Evolutionary conservation across 2,888 invertebrate species (phyloP), one percentile per base, ranked within the genome.

Genomic region (Dasysyrphus albostriatus): DNA sequence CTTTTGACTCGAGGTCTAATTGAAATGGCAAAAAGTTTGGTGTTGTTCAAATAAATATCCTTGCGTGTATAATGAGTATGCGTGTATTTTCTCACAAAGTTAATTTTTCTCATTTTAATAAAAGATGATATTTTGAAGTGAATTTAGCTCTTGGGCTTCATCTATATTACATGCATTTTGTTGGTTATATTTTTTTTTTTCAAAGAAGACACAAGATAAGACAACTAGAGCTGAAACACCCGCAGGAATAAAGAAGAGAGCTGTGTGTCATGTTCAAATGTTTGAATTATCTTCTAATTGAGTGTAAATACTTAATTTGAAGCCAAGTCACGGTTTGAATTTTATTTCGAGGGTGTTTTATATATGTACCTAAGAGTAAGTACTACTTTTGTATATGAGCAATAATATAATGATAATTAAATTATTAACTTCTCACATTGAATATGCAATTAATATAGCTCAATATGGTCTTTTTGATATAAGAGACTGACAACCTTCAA

Each of bases 231-330:
- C 24, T 39, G 39, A 47, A 37, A 19, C n/a, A 63, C 29, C 29
- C n/a, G 65, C 32, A 24, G 42, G 37, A 29, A 24, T n/a, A 65
- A 54, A 49, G 39, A 24, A 44, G 49, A 51, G 3, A 14, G 9
- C 19, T 10, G 2, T 51, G 42, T 54, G 63, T 42, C 47, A 56
- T 72, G 47, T 54, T 84, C 67, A 72, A 76, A 84, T 84, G 69
- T 80, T 67, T 67, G 80, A 84, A 80, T 84, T 84, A 84, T 84
- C 76, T 44, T 76, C 59, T 84, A 84, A 84, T 84, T 80, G 84
- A 84, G 84, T 80, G 84, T 80, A 80, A 84, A 84, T 80, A 84
- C 80, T 84, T 84, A 76, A 84, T 80, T 59, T 24, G 72, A 47
- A 76, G 29, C 29, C 58, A 58, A 72, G 76, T 32, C 58, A 69